Base-by-base conservation (phyloP, 2,888 invertebrate species). In the Hyles lineata region DNA sequence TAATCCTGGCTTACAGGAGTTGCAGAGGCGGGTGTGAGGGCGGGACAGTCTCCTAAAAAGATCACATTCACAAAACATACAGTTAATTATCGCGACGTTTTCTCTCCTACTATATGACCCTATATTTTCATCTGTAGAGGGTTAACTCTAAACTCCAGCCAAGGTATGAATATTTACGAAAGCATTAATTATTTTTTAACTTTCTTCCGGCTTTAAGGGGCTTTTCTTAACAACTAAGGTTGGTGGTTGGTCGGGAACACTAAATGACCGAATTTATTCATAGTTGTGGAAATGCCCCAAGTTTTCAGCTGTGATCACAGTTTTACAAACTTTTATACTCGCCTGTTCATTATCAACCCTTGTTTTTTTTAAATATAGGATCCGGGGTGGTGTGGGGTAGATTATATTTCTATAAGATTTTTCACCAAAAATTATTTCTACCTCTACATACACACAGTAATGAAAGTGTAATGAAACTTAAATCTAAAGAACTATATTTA, bases 111-210 rank as follows among this genome's bases (percentile, higher is more conserved):
- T 73, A 72, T 1, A 4, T 1, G 0, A 11, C 79, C 76, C 80
- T 90, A 76, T 81, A 74, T 86, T 80, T 77, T 70, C 82, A 79
- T 69, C 77, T 73, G 77, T 75, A 78, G 87, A 88, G 91, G 89
- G 92, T 92, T 92, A 92, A 92, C 91, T 92, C 89, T 88, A 90
- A 93, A 93, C 92, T 92, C 88, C 86, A 79, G 87, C 89, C 88
- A 88, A 93, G 93, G 94, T 95, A 95, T 95, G 95, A 95, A 95
- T 95, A 95, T 95, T 95, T 95, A 95, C 95, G 95, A 93, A 95
- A 93, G 94, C 93, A 94, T 95, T 95, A 94, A 95, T 95, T 94
- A 95, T 95, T 95, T 95, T 94, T 95, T 94, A 95, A 94, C 93
- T 95, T 94, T 92, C 90, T 89, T 89, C 89, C 82, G 86, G 88